Conservation (phyloP, 2,113 vertebrate species). For the Ptilonorhynchus violaceus region DNA sequence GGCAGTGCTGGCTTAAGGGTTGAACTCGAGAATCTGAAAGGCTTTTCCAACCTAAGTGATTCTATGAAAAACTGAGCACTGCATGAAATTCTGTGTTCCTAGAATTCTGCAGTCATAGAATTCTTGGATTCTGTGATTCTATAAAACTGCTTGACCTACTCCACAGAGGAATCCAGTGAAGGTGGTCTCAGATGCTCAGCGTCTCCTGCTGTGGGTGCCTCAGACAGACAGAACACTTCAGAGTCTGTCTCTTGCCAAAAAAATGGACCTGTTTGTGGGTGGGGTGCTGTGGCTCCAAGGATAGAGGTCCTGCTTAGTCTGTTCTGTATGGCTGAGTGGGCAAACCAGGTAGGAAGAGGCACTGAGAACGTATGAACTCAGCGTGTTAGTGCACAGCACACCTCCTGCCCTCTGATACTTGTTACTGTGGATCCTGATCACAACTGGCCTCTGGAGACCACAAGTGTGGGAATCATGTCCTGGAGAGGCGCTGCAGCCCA, state of each 20-base stretch:
- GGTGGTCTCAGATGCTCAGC: neutral
- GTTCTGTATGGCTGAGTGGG: neutral
- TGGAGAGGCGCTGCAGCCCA: rapidly evolving
- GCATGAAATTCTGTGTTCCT: neutral
- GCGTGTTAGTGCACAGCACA: rapidly evolving
- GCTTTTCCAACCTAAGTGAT: neutral
- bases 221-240: neutral
- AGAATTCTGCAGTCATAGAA: neutral
- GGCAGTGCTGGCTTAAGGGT: neutral
- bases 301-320: neutral
- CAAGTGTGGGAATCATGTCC: neutral
- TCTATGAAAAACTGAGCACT: neutral
- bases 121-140: neutral
- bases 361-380: too few relatives aligned
- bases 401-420: neutral
- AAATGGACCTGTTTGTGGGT: neutral
- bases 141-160: neutral
- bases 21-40: neutral
- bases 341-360: neutral
- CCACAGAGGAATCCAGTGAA: neutral
- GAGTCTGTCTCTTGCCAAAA: neutral
- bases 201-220: neutral
- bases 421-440: neutral
- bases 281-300: neutral
- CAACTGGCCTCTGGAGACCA: neutral